A percentile compares a stretch with the other conserved stretches of the same genome.
Evolutionary conservation across 2,113 vertebrate genomes (phyloP).

Genomic region (Albula goreensis): DNA sequence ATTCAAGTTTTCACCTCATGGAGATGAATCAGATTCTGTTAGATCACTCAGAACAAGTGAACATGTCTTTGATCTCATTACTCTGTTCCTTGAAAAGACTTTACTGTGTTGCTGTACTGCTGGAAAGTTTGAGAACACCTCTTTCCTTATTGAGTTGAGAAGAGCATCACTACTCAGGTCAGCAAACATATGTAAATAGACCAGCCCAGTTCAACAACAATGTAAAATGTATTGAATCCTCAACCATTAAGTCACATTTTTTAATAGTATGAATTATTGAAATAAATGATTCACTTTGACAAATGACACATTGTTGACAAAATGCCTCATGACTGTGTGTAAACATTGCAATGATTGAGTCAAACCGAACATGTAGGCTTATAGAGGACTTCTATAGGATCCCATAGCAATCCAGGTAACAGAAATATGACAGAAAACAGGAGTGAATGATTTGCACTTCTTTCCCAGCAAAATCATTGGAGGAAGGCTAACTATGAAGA

Average conservation of each 20-base stretch:
- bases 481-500: no score
- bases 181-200: not conserved
- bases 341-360: no score
- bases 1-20: not conserved
- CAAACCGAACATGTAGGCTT: not conserved
- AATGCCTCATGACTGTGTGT: no score
- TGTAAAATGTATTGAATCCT: no score
- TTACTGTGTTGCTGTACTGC: not conserved
- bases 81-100: slow-evolving; percentile 32
- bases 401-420: not conserved
- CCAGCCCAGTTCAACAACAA: not conserved
- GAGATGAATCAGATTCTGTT: not conserved
- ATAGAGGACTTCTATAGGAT: not conserved
- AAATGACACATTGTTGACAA: not conserved
- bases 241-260: no score
- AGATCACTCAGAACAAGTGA: slow-evolving; percentile 41
- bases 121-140: slow-evolving; percentile 22
- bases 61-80: slow-evolving; percentile 61
- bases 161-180: not conserved
- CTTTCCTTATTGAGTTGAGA: not conserved
- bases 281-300: not conserved
- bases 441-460: not conserved
- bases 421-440: not conserved
- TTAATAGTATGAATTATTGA: no score
- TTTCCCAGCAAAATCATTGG: no score